Evolutionary conservation across 2,888 invertebrate genomes (phyloP).

Genomic region (Dendrolimus houi): DNA sequence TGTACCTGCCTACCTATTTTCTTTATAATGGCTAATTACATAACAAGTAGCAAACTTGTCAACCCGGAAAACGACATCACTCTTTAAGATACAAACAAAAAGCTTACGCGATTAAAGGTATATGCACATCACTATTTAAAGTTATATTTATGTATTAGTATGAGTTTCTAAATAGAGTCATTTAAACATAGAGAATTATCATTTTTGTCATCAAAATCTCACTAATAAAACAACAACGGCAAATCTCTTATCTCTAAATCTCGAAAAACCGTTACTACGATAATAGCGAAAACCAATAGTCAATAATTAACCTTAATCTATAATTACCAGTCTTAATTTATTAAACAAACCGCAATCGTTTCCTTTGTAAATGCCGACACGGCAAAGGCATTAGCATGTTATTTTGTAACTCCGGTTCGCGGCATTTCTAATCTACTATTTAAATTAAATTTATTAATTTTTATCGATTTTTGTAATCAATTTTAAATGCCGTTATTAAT

Average conservation of each 20-base stretch:
- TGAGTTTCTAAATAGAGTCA: too few species aligned
- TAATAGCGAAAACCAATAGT: not conserved
- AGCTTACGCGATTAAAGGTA: too few species aligned
- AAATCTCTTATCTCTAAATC: not conserved
- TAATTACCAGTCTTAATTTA: conserved; percentile 29
- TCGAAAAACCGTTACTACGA: not conserved
- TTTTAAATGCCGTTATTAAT: conserved; percentile 14
- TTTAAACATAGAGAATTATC: too few species aligned
- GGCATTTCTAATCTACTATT: conserved; percentile 3
- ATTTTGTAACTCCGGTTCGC: conserved; percentile 2
- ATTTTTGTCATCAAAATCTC: too few species aligned
- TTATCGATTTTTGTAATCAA: not conserved
- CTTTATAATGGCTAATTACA: too few species aligned
- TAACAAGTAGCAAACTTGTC: too few species aligned
- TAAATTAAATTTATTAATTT: conserved; percentile 6
- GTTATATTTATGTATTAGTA: too few species aligned
- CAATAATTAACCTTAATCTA: not conserved
- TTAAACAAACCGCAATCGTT: conserved; percentile 51
- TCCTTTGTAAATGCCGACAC: conserved; percentile 54
- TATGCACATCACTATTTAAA: too few species aligned
- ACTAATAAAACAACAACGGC: too few species aligned
- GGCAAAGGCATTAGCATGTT: conserved; percentile 9
- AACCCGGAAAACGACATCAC: too few species aligned
- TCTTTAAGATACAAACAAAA: too few species aligned
- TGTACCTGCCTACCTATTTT: too few species aligned